Evolutionary conservation across 2,888 invertebrate genomes (phyloP).

Genomic region (Melinaea marsaeus): DNA sequence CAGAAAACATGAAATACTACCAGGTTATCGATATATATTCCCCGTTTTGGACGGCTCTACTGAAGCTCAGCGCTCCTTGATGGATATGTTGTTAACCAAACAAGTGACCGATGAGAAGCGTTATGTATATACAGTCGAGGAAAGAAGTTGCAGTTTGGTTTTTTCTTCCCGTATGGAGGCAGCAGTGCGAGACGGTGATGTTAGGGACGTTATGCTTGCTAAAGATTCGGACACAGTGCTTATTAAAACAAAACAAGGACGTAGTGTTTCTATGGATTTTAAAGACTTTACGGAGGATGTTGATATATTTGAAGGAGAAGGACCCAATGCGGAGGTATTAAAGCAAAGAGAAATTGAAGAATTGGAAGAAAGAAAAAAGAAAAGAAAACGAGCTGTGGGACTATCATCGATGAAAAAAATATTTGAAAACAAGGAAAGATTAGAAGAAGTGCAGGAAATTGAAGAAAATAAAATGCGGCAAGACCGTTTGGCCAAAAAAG

Average conservation of each 20-base stretch:
- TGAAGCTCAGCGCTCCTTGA: constrained; percentile 80
- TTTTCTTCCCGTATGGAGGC: constrained; percentile 85
- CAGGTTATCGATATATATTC: constrained; percentile 86
- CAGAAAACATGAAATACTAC: constrained; percentile 81
- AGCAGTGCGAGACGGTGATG: constrained; percentile 86
- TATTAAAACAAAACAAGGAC: constrained; percentile 84
- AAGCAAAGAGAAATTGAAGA: constrained; percentile 79
- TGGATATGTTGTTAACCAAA: constrained; percentile 80
- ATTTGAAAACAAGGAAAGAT: constrained; percentile 86
- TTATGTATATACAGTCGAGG: constrained; percentile 87
- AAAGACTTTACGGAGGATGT: constrained; percentile 77
- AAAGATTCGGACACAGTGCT: constrained; percentile 86
- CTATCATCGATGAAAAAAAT: constrained; percentile 82
- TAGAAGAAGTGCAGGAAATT: constrained; percentile 79
- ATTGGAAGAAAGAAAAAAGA: constrained; percentile 73
- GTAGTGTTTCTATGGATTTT: constrained; percentile 85
- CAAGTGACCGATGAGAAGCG: constrained; percentile 77
- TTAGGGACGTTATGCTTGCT: constrained; percentile 86
- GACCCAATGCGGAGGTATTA: constrained; percentile 81
- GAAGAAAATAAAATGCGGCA: constrained; percentile 75
- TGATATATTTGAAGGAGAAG: constrained; percentile 84
- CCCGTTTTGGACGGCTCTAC: constrained; percentile 83
- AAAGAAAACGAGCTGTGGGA: constrained; percentile 80
- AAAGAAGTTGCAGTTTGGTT: constrained; percentile 85
- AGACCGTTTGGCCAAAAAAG: constrained; percentile 61